Evolutionary conservation across 2,888 invertebrate species (phyloP), one percentile per base, ranked within the genome.

Genomic region (Tenthredo mesomela): DNA sequence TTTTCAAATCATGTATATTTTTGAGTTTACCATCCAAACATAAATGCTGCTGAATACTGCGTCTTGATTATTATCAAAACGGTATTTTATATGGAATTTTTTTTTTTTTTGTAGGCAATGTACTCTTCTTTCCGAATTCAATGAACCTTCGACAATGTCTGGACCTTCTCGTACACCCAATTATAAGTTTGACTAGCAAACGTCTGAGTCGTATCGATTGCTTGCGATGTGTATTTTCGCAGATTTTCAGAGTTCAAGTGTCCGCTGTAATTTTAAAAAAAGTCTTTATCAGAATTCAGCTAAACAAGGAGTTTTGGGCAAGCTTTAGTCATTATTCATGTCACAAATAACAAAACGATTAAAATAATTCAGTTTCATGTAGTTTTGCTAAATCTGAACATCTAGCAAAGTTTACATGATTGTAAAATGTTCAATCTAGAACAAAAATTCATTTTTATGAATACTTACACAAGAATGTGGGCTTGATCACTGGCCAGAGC

Each of bases 401-500:
- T 2, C 0, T 73, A 40, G 33, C 5, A 73, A 71, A 43, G 21
- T 12, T 73, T 43, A 54, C 7, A 54, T n/a, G 54, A 54, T 7
- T n/a, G n/a, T 7, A 7, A n/a, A 54, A 4, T 54, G 5, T 54
- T 29, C 25, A 47, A 21, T 33, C 58, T 15, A 50, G 15, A 47
- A 50, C 0, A 43, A 2, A 43, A 85, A 50, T 80, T 54, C 2
- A 75, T 67, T 82, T 21, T 15, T n/a, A 47, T 29, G 33, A 86
- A 89, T 90, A 96, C 97, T 96, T 94, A 97, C 97, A 97, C 94
- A 94, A 97, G 96, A 85, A 97, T 96, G 94, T 96, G 96, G 84
- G 95, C 84, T 87, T 91, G 90, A 75, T 93, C 91, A 73, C 87
- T 89, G 7, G 89, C 87, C 47, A 89, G 85, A 18, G 87, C 87